These are phyloP conservation scores for Pithys albifrons DNA, from an alignment of 2,113 vertebrate species.

Conservation along the genomic window DNA sequence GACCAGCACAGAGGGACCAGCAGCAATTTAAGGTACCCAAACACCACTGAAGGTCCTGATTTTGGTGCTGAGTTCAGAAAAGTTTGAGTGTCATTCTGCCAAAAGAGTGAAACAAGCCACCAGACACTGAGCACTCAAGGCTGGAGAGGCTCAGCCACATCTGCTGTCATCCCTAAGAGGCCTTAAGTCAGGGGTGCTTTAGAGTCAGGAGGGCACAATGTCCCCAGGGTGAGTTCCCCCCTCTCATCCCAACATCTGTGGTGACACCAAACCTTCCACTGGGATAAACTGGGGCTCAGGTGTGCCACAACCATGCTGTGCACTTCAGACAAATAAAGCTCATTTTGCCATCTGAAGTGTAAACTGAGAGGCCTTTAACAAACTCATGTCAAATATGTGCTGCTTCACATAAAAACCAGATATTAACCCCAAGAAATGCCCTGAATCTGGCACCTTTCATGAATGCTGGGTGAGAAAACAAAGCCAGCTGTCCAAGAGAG, in stretches of 20 bases:
- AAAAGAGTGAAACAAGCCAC: not conserved
- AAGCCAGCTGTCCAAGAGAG: conserved; percentile 18
- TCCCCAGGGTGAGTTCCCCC: not conserved
- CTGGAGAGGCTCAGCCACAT: not conserved
- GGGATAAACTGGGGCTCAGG: not conserved
- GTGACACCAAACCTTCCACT: not conserved
- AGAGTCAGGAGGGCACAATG: not conserved
- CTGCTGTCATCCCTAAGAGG: not conserved
- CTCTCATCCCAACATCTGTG: not conserved
- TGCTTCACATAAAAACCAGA: not conserved
- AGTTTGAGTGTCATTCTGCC: accelerated
- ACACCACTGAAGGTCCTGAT: not conserved
- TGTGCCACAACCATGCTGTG: accelerated
- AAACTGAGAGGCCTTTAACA: not conserved
- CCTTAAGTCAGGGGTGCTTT: not conserved
- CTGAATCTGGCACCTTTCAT: conserved; percentile 7
- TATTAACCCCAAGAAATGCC: not conserved
- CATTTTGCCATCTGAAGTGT: not conserved
- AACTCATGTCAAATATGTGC: accelerated
- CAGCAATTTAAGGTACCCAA: not conserved
- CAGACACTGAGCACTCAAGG: accelerated
- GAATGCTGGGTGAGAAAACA: conserved; percentile 2
- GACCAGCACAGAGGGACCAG: not conserved
- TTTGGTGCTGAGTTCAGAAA: not conserved
- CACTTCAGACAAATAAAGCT: not conserved